Base-by-base conservation (phyloP, 2,888 invertebrate species). In the Perizoma flavofasciatum region DNA sequence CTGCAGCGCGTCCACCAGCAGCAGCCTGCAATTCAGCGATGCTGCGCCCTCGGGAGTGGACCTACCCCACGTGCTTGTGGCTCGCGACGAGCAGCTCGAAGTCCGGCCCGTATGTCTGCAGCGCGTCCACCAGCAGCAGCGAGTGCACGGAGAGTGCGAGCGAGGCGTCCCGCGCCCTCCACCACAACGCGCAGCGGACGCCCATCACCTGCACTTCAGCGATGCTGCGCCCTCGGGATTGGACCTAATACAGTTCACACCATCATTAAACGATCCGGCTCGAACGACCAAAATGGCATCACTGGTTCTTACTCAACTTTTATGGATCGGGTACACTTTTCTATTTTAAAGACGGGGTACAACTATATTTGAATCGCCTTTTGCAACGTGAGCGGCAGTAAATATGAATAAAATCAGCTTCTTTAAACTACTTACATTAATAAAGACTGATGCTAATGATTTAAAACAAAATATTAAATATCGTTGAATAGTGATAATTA, bases 1-100 rank as follows among this genome's bases (percentile, higher is more conserved):
- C 89, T 99, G 98, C 82, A 98, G 93, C 50, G 98, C 98, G 91
- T 99, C 99, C 4, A 98, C 98, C 55, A 99, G 98, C 4, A 98
- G 98, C 55, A 99, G 89, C 74, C 89, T 98, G 98, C 59, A 98
- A 92, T 84, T 99, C 58, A 99, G 93, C 22, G 22, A 3, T 1
- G 22, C 22, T 22, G 22, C 22, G 22, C 22, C 22, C 22, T 22
- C 22, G 22, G 22, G 3, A 5, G 11, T 34, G n/a, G 49, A 39
- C 88, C 79, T 73, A 96, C 96, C 97, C 96, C 33, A 98, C 96
- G 85, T 98, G 97, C 78, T 97, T 97, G 86, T 99, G 98, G 82
- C 98, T 98, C 35, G 98, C 98, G 10, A 98, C 95, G 6, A 99
- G 93, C 52, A 99, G 92, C 84, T 98, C 98, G 90, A 98, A 99